These are phyloP conservation scores for Sula dactylatra DNA, from an alignment of 2,113 vertebrate species.

Conservation along the genomic window DNA sequence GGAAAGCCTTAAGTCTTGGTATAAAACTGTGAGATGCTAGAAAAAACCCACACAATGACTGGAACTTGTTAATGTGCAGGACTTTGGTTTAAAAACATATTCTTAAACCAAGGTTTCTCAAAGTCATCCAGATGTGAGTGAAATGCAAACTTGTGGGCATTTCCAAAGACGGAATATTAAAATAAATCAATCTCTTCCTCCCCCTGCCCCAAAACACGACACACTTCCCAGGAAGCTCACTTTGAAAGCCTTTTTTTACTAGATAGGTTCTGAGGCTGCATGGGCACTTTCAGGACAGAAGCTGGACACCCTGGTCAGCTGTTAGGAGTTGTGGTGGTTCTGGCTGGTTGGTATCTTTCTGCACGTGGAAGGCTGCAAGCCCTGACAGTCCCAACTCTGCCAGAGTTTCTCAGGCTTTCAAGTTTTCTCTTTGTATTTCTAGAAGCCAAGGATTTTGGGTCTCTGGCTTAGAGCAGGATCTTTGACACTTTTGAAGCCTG, in stretches of 20 bases:
- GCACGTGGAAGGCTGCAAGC: background rate
- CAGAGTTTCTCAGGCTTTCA: background rate
- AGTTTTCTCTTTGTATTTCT: background rate
- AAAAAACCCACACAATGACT: background rate
- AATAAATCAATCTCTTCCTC: background rate
- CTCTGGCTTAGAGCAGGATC: background rate
- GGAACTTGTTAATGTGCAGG: background rate
- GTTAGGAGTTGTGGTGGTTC: background rate
- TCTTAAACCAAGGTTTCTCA: background rate
- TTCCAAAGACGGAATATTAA: background rate
- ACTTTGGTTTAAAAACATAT: background rate
- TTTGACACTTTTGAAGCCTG: background rate
- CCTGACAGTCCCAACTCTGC: background rate
- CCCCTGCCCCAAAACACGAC: background rate
- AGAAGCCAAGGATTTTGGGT: background rate
- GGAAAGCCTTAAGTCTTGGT: background rate
- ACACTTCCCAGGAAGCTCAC: background rate
- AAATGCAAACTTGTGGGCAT: background rate
- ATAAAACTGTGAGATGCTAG: background rate
- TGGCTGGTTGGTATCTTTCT: background rate
- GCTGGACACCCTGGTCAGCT: background rate
- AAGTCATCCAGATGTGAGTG: background rate
- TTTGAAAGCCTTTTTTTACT: background rate
- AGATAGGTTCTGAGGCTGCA: background rate
- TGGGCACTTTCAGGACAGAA: background rate